phyloP scores from a whole-genome alignment of 2,797 vertebrate species.

The Typhlichthys eigenmanni region DNA sequence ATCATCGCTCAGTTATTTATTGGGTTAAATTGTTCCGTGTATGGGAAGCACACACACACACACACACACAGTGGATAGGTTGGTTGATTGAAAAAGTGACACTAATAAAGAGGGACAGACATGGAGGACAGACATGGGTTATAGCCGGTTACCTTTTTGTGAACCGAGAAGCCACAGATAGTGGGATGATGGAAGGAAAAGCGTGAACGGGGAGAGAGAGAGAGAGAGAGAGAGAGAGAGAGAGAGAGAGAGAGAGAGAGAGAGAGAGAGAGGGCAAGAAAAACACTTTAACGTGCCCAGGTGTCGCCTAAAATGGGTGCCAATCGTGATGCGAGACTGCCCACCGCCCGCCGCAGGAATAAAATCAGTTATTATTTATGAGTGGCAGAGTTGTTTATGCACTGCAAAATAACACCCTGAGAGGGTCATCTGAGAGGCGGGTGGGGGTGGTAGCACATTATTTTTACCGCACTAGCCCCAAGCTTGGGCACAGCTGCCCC shows the following conservation, averaged over 20 bases:
- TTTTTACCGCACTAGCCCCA: slow-evolving; percentile 24
- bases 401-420: slow-evolving; percentile 36
- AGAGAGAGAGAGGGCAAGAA: not conserved
- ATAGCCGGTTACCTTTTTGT: not conserved
- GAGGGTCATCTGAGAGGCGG: slow-evolving; percentile 23
- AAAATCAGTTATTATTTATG: slow-evolving; percentile 38
- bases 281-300: not conserved
- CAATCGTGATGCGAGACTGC: slow-evolving; percentile 24
- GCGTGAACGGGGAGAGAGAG: slow-evolving; percentile 7
- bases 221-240: slow-evolving; percentile 3
- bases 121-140: not conserved
- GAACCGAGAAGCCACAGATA: not conserved
- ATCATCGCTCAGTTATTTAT: slow-evolving; percentile 17
- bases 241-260: slow-evolving; percentile 13
- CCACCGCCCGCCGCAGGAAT: slow-evolving; percentile 24
- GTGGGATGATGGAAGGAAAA: slow-evolving; percentile 1
- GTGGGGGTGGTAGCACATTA: slow-evolving; percentile 22
- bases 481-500: slow-evolving; percentile 9
- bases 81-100: not conserved
- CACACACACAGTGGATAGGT: not conserved
- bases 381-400: slow-evolving; percentile 44
- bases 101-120: too few species aligned
- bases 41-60: not conserved
- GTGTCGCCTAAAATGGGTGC: slow-evolving; percentile 5
- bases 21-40: slow-evolving; percentile 14